These are phyloP conservation scores for Empis stercorea DNA, from an alignment of 2,888 invertebrate genomes.

Conservation along the genomic window DNA sequence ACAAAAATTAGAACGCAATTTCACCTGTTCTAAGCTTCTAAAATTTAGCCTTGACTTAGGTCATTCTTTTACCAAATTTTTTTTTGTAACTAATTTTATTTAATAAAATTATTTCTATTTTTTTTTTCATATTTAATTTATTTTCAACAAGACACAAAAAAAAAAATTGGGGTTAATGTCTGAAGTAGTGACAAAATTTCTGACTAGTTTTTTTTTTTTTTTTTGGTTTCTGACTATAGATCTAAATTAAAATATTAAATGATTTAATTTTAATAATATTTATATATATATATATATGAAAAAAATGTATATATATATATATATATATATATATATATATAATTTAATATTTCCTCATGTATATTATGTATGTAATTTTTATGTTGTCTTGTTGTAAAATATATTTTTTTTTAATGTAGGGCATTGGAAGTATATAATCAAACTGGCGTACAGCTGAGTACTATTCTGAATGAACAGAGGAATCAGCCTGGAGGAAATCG, in stretches of 20 bases:
- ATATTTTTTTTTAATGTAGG: no score
- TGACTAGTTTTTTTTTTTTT: no score
- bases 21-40: constrained; percentile 8
- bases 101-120: neutral
- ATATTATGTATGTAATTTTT: no score
- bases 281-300: no score
- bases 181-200: no score
- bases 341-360: no score
- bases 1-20: neutral
- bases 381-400: neutral
- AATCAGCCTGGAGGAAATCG: constrained; percentile 41
- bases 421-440: constrained; percentile 32
- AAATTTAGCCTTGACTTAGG: constrained; percentile 7
- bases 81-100: neutral
- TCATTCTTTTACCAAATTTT: constrained; percentile 6
- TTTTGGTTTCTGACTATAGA: no score
- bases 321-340: no score
- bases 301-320: no score
- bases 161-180: neutral
- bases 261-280: no score
- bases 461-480: constrained; percentile 27
- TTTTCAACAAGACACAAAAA: neutral
- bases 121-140: constrained; percentile 3
- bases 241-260: no score
- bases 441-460: constrained; percentile 26